Evolutionary conservation across 2,797 vertebrate genomes (phyloP).

Genomic region (Malurus splendens): DNA sequence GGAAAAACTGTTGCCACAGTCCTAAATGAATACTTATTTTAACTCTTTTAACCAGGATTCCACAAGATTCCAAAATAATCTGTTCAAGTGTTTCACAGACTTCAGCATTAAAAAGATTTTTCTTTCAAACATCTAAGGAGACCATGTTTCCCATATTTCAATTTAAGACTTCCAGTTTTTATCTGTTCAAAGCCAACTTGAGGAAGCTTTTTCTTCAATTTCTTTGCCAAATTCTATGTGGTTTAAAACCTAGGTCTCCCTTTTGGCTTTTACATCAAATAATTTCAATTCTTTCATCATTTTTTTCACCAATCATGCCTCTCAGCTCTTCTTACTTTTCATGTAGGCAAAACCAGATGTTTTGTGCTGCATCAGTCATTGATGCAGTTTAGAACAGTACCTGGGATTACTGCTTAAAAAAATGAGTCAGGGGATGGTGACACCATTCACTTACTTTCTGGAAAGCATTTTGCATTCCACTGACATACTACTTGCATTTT

Average conservation of each 20-base stretch:
- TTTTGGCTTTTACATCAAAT: background rate
- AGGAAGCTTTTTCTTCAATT: background rate
- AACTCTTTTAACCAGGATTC: background rate
- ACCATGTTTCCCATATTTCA: background rate
- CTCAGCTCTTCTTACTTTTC: background rate
- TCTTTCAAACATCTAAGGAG: background rate
- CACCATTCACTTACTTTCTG: background rate
- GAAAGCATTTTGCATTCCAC: background rate
- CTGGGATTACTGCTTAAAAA: background rate
- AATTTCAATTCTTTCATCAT: background rate
- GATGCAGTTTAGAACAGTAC: background rate
- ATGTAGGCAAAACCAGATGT: background rate
- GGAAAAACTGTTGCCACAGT: background rate
- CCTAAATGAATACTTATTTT: background rate
- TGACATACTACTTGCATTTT: background rate
- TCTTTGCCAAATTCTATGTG: background rate
- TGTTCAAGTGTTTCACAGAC: background rate
- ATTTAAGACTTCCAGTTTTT: background rate
- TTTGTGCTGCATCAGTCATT: background rate
- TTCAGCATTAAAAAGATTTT: background rate
- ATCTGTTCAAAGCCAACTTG: background rate
- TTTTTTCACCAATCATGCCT: background rate
- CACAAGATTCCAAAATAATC: background rate
- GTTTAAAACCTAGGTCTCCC: background rate
- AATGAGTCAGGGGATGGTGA: background rate